phyloP scores from a whole-genome alignment of 1,140 invertebrate species.

The Bombus confusus region DNA sequence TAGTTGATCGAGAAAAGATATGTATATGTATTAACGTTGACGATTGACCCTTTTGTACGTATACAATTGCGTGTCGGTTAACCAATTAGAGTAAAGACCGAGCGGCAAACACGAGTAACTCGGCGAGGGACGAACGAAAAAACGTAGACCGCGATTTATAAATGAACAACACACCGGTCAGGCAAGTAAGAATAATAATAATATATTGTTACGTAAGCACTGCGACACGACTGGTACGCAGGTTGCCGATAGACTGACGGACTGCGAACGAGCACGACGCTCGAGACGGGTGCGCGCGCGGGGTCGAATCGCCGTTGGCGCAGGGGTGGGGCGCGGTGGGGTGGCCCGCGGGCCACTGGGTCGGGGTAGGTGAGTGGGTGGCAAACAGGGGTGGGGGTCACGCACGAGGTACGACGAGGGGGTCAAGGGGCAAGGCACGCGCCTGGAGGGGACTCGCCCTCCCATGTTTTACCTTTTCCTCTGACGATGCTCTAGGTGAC shows the following conservation, averaged over 20 bases:
- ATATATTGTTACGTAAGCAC: slow-evolving; percentile 76
- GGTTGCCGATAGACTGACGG: slow-evolving; percentile 82
- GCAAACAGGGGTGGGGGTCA: slow-evolving; percentile 45
- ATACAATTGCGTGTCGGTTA: background rate
- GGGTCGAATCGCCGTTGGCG: slow-evolving; percentile 66
- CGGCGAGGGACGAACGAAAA: slow-evolving; percentile 42
- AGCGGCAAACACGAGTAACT: slow-evolving; percentile 12
- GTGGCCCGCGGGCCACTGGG: slow-evolving; percentile 72
- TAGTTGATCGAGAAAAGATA: background rate
- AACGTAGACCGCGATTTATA: slow-evolving; percentile 44
- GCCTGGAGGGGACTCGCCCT: slow-evolving; percentile 45
- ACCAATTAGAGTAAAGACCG: slow-evolving; percentile 10
- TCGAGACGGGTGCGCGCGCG: slow-evolving; percentile 78
- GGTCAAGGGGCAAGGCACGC: slow-evolving; percentile 57
- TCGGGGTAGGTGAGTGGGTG: slow-evolving; percentile 68
- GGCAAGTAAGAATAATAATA: slow-evolving; percentile 77
- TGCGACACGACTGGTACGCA: slow-evolving; percentile 81
- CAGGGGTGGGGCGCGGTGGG: slow-evolving; percentile 64
- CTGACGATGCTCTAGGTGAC: slow-evolving; percentile 20
- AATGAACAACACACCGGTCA: slow-evolving; percentile 60
- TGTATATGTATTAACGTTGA: background rate
- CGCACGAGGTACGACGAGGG: slow-evolving; percentile 54
- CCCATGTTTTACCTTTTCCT: slow-evolving; percentile 36
- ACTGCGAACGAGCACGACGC: slow-evolving; percentile 63
- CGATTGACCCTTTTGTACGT: background rate